phyloP scores from a whole-genome alignment of 2,888 invertebrate genomes.

The Matsumyia berberina region DNA sequence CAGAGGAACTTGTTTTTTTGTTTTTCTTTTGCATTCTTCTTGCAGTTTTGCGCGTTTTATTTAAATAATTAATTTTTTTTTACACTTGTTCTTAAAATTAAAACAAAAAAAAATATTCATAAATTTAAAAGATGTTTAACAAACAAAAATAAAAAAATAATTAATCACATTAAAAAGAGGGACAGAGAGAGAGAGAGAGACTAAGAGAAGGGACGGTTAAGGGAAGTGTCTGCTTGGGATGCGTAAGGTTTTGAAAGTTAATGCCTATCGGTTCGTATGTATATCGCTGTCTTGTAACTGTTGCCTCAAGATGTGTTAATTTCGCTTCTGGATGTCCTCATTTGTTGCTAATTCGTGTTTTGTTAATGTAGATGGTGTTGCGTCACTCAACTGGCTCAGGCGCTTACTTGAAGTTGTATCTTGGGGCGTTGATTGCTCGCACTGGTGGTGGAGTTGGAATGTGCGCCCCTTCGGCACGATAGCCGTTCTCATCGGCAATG shows the following conservation, averaged over 20 bases:
- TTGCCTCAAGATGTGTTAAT: slow-evolving; percentile 47
- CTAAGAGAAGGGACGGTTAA: not conserved
- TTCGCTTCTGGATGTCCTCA: slow-evolving; percentile 47
- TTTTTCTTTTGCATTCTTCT: slow-evolving; percentile 65
- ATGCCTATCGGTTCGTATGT: slow-evolving; percentile 62
- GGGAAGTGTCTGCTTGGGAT: slow-evolving; percentile 25
- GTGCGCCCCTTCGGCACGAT: slow-evolving; percentile 85
- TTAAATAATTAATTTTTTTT: slow-evolving; percentile 66
- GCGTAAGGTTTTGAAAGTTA: slow-evolving; percentile 28
- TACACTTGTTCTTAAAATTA: slow-evolving; percentile 67
- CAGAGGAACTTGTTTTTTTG: not conserved
- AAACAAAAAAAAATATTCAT: slow-evolving; percentile 64
- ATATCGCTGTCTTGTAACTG: slow-evolving; percentile 54
- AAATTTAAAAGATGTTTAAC: slow-evolving; percentile 52
- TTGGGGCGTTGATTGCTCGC: slow-evolving; percentile 78
- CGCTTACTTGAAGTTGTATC: slow-evolving; percentile 71
- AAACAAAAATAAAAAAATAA: slow-evolving; percentile 59
- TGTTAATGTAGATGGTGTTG: slow-evolving; percentile 23
- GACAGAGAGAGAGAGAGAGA: slow-evolving; percentile 1
- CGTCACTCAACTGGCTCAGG: slow-evolving; percentile 9
- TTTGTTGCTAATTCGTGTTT: slow-evolving; percentile 48
- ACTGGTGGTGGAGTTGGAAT: slow-evolving; percentile 84
- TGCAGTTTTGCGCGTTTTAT: slow-evolving; percentile 73
- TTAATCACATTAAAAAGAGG: slow-evolving; percentile 48
- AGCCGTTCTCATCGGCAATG: slow-evolving; percentile 85